Evolutionary conservation across 2,113 vertebrate species (phyloP).

Genomic region (Alethe castanea): DNA sequence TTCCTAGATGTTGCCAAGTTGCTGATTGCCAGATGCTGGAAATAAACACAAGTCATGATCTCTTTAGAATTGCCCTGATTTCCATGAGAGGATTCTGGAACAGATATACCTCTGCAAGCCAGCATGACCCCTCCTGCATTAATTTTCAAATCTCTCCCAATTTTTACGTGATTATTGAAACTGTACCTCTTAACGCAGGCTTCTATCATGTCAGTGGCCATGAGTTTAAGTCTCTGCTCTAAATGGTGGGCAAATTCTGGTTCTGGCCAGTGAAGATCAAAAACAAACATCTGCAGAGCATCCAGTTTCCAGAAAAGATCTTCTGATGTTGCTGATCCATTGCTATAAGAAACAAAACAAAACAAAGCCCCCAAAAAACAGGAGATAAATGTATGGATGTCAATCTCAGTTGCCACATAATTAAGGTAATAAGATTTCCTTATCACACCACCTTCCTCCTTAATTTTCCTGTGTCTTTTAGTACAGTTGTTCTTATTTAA

Average conservation of each 20-base stretch:
- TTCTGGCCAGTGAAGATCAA: slow-evolving; percentile 96
- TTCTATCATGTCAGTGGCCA: slow-evolving; percentile 99
- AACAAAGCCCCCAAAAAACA: slow-evolving; percentile 30
- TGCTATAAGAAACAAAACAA: slow-evolving; percentile 73
- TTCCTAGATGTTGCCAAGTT: background rate
- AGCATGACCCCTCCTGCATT: background rate
- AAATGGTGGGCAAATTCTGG: slow-evolving; percentile 94
- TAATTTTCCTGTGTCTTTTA: background rate
- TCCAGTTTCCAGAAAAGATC: slow-evolving; percentile 98
- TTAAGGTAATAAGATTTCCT: background rate
- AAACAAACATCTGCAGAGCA: slow-evolving; percentile 93
- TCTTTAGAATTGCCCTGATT: background rate
- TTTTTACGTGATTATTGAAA: background rate
- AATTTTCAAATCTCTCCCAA: background rate
- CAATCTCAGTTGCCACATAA: background rate
- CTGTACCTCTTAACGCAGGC: slow-evolving; percentile 94
- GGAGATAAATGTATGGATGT: slow-evolving; percentile 1
- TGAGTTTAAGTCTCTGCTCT: slow-evolving; percentile 96
- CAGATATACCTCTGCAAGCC: background rate
- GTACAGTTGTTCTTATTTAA: background rate
- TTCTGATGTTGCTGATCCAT: slow-evolving; percentile 92
- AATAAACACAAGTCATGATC: background rate
- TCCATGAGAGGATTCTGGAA: background rate
- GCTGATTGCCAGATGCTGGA: background rate
- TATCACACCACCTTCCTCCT: background rate